phyloP scores from a whole-genome alignment of 2,797 vertebrate species.

The Oryzias dopingdopingensis region DNA sequence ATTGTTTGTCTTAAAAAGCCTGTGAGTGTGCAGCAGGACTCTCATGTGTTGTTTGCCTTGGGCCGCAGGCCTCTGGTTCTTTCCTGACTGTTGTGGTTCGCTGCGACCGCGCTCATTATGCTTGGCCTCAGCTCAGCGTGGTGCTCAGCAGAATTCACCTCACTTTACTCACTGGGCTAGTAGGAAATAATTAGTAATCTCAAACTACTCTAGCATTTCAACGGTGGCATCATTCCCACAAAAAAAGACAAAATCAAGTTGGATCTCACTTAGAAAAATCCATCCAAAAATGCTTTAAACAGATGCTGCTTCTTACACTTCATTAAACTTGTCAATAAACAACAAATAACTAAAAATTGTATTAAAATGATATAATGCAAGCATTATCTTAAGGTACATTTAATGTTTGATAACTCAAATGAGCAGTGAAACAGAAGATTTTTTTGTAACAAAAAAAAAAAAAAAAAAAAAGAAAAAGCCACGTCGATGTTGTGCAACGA shows the following conservation, averaged over 20 bases:
- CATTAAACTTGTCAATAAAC: no score
- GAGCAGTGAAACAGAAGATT: neutral
- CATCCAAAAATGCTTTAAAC: slow-evolving; percentile 71
- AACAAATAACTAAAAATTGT: no score
- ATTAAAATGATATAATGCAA: no score
- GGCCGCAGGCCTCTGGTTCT: slow-evolving; percentile 74
- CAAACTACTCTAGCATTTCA: slow-evolving; percentile 72
- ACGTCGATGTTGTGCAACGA: slow-evolving; percentile 48
- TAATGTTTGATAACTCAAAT: slow-evolving; percentile 15
- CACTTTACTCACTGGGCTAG: slow-evolving; percentile 58
- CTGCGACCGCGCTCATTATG: slow-evolving; percentile 78
- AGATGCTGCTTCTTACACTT: neutral
- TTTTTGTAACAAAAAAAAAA: neutral
- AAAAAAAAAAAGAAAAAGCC: slow-evolving; percentile 10
- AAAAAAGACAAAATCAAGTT: slow-evolving; percentile 64
- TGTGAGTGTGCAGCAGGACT: slow-evolving; percentile 72
- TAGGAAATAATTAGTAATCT: slow-evolving; percentile 81
- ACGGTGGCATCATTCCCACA: slow-evolving; percentile 60
- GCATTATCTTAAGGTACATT: no score
- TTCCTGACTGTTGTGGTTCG: slow-evolving; percentile 79
- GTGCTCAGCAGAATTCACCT: slow-evolving; percentile 54
- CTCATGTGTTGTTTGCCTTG: slow-evolving; percentile 59
- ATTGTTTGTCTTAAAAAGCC: slow-evolving; percentile 79
- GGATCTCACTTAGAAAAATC: slow-evolving; percentile 65
- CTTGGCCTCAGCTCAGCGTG: slow-evolving; percentile 65